A percentile compares a stretch with the other conserved stretches of the same genome.
Evolutionary conservation across 2,113 vertebrate species (phyloP).

Genomic region (Motacilla tschutschensis): DNA sequence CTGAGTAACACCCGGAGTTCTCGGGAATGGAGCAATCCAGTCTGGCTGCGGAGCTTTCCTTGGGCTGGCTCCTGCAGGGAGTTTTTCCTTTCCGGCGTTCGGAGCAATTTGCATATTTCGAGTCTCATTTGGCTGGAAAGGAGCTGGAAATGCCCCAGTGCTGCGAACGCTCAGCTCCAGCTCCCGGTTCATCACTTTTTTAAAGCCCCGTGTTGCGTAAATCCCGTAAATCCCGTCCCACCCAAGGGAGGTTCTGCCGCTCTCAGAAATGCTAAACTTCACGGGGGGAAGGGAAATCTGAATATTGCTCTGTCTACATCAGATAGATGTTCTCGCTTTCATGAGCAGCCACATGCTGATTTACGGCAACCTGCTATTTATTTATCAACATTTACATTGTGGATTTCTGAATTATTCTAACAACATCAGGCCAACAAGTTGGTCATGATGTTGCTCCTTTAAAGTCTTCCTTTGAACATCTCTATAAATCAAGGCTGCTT

Average conservation of each 20-base stretch:
- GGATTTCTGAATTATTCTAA: conserved; percentile 53
- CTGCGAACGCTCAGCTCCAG: neutral
- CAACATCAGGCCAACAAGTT: conserved; percentile 56
- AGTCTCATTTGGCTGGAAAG: conserved; percentile 39
- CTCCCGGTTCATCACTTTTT: neutral
- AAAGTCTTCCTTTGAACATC: conserved; percentile 48
- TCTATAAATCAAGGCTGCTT: conserved; percentile 51
- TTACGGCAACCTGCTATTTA: conserved; percentile 49
- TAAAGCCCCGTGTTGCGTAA: neutral
- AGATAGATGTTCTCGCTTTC: conserved; percentile 43
- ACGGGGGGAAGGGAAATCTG: neutral
- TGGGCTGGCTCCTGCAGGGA: neutral
- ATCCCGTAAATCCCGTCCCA: neutral
- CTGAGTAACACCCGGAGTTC: neutral
- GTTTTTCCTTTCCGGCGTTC: neutral
- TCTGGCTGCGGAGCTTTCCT: neutral
- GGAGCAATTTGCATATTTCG: conserved; percentile 29
- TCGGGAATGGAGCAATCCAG: neutral
- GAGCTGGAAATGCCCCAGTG: conserved; percentile 9
- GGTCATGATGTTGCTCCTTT: conserved; percentile 54
- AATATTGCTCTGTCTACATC: conserved; percentile 51
- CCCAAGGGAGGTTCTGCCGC: conserved; percentile 37
- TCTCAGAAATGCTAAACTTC: conserved; percentile 20
- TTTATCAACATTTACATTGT: conserved; percentile 62
- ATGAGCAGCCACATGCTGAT: conserved; percentile 56